Conservation (phyloP, 2,797 vertebrate species). For the Nyctalus aviator region DNA sequence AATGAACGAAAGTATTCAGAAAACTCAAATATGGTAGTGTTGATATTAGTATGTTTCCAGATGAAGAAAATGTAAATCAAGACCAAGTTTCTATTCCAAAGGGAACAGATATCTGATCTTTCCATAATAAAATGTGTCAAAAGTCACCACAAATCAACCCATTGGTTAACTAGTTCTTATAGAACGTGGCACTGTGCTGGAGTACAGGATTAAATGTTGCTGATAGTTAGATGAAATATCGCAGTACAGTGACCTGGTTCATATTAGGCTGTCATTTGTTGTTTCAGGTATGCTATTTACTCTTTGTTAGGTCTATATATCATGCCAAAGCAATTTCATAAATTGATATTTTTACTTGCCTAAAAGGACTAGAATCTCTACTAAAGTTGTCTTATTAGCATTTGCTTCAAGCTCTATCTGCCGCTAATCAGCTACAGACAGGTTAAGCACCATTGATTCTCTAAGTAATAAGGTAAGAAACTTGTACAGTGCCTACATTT, state of each 20-base stretch:
- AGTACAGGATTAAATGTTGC: not conserved
- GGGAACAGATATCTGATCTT: not conserved
- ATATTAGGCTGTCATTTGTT: not conserved
- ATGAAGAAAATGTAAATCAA: not conserved
- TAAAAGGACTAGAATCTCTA: not conserved
- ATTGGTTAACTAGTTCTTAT: not conserved
- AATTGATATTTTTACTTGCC: not conserved
- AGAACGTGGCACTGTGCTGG: not conserved
- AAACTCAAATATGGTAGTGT: not conserved
- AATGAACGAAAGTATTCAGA: not conserved
- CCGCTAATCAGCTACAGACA: not conserved
- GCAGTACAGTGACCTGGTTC: not conserved
- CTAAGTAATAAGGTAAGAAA: slow-evolving; percentile 5
- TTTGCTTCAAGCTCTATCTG: not conserved
- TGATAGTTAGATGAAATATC: not conserved
- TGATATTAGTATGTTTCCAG: not conserved
- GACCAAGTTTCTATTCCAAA: not conserved
- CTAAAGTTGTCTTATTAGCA: not conserved
- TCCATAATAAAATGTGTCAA: not conserved
- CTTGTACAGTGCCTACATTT: not conserved
- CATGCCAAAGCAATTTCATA: slow-evolving; percentile 5
- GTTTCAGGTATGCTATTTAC: not conserved
- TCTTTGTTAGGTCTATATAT: not conserved
- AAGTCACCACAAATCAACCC: not conserved
- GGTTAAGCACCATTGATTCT: not conserved